Conservation (phyloP, 2,888 invertebrate genomes). For the Protonemura montana region DNA sequence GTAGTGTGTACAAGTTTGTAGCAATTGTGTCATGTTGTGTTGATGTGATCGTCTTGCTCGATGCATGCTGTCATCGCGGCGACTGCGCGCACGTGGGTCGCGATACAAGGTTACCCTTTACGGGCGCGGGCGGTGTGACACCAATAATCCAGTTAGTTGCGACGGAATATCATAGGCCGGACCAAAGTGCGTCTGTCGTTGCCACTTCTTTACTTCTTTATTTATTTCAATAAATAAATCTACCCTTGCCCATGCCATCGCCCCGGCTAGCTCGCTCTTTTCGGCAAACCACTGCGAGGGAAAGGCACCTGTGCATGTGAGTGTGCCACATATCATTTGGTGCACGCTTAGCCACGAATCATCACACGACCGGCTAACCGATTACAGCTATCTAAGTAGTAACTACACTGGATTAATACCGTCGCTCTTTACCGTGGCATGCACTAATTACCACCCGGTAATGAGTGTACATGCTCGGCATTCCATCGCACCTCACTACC, state of each 20-base stretch:
- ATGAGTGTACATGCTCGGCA: not conserved
- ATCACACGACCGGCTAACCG: not conserved
- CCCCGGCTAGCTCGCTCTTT: too few relatives aligned
- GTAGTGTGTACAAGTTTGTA: not conserved
- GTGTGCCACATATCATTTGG: slow-evolving; percentile 12
- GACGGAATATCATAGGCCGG: not conserved
- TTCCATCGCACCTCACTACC: not conserved
- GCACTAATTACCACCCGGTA: not conserved
- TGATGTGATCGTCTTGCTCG: not conserved
- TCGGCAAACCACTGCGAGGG: not conserved
- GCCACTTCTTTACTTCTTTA: too few relatives aligned
- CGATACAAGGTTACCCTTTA: not conserved
- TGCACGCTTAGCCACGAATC: not conserved
- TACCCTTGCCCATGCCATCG: too few relatives aligned
- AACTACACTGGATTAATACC: not conserved
- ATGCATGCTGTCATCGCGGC: not conserved
- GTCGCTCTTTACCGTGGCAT: not conserved
- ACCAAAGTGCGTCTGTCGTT: too few relatives aligned
- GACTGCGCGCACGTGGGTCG: not conserved
- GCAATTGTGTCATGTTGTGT: not conserved
- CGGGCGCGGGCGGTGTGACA: not conserved
- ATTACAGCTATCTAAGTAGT: not conserved
- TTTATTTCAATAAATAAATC: too few relatives aligned
- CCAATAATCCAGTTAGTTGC: not conserved
- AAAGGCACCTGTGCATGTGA: not conserved